Percentiles rank a stretch among this genome's conserved stretches.
phyloP scores from a whole-genome alignment of 1,140 invertebrate species.

The Dermatophagoides farinae region DNA sequence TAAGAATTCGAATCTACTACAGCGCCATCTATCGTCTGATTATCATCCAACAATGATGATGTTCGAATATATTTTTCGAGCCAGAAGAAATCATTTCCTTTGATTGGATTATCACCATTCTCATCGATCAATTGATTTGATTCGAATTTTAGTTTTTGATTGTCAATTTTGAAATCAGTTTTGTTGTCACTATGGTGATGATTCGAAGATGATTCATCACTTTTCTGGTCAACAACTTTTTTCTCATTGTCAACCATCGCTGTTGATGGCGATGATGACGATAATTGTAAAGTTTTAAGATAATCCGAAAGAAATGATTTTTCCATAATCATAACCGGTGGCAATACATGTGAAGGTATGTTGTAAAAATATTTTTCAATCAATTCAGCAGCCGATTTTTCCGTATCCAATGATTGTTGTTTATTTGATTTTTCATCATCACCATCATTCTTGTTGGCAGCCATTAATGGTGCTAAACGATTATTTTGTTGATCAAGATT shows the following conservation, averaged over 20 bases:
- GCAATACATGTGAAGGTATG: slow-evolving; percentile 15
- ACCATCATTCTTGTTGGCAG: background rate
- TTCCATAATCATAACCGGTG: slow-evolving; percentile 2
- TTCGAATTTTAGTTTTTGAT: too few species aligned
- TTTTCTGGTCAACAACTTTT: background rate
- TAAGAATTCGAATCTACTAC: too few species aligned
- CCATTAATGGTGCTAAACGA: background rate
- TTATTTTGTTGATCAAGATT: background rate
- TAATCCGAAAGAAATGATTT: slow-evolving; percentile 4
- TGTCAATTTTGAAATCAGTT: too few species aligned
- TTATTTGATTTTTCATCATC: background rate
- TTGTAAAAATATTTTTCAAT: slow-evolving; percentile 15
- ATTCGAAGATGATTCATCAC: too few species aligned
- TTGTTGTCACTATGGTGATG: too few species aligned
- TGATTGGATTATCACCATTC: too few species aligned
- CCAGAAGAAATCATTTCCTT: too few species aligned
- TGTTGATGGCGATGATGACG: too few species aligned
- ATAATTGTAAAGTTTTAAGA: background rate
- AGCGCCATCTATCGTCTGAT: too few species aligned
- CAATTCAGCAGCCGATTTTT: background rate
- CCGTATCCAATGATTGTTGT: background rate
- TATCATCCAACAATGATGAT: too few species aligned
- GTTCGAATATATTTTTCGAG: too few species aligned
- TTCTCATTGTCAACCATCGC: background rate
- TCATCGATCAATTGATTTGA: too few species aligned